Evolutionary conservation across 2,888 invertebrate genomes (phyloP).

Genomic region (Brenthis ino): DNA sequence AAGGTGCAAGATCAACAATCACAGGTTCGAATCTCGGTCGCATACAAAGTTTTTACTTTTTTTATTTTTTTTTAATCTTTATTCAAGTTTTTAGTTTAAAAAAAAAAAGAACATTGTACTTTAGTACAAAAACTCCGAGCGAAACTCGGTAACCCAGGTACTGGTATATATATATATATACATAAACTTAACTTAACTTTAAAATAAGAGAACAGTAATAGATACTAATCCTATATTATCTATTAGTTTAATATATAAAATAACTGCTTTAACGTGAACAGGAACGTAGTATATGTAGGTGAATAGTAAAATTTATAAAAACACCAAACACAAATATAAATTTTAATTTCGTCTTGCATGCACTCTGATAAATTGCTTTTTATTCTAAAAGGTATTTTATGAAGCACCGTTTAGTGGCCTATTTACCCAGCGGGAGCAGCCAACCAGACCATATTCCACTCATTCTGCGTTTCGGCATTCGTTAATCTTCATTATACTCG

Average conservation of each 20-base stretch:
- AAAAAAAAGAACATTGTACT: too few relatives aligned
- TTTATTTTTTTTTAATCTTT: too few relatives aligned
- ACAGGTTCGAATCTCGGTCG: too few relatives aligned
- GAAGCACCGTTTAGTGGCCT: constrained; percentile 30
- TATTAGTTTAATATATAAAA: background rate
- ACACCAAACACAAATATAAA: constrained; percentile 21
- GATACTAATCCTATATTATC: background rate
- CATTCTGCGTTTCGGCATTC: constrained; percentile 25
- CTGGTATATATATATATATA: too few relatives aligned
- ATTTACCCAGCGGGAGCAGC: constrained; percentile 25
- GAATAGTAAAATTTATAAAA: constrained; percentile 16
- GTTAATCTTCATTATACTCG: constrained; percentile 28
- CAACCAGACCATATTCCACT: constrained; percentile 26
- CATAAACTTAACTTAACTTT: too few relatives aligned
- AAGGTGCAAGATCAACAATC: too few relatives aligned
- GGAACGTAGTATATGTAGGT: constrained; percentile 9
- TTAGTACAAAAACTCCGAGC: too few relatives aligned
- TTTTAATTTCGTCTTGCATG: constrained; percentile 29
- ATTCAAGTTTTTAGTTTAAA: too few relatives aligned
- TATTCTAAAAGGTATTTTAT: constrained; percentile 31
- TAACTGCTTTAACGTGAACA: constrained; percentile 11
- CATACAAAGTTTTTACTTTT: too few relatives aligned
- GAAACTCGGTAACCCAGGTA: too few relatives aligned
- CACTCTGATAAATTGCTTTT: constrained; percentile 32
- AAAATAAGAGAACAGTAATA: background rate